phyloP scores from a whole-genome alignment of 2,113 vertebrate genomes.

The Corythornis vintsioides region DNA sequence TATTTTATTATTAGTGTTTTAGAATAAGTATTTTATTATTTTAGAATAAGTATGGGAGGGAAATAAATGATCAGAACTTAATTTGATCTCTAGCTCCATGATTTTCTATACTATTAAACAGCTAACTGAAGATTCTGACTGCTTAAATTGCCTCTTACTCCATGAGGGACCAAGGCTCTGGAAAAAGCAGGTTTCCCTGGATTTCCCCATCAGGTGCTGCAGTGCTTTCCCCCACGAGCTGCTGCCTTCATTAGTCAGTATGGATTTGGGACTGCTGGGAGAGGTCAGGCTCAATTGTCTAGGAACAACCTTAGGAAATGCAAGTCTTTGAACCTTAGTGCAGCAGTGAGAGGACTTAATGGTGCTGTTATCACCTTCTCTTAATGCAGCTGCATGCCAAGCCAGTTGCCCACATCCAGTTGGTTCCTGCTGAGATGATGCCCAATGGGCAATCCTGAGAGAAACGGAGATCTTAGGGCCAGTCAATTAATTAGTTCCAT shows the following conservation, averaged over 20 bases:
- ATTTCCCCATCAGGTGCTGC: conserved; percentile 1
- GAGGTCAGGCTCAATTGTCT: conserved; percentile 54
- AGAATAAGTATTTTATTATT: neutral
- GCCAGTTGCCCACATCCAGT: conserved; percentile 31
- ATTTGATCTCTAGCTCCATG: neutral
- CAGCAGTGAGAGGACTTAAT: conserved; percentile 16
- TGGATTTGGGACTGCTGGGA: conserved; percentile 65
- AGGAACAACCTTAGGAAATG: conserved; percentile 27
- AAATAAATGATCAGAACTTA: neutral
- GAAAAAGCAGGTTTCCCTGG: neutral
- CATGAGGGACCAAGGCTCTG: neutral
- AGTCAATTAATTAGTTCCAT: conserved; percentile 21
- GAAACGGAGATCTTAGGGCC: neutral
- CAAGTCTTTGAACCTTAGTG: conserved; percentile 44
- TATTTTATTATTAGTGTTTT: no score
- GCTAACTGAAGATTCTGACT: neutral
- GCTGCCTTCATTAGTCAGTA: conserved; percentile 56
- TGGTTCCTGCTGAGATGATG: conserved; percentile 58
- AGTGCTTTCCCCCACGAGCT: neutral
- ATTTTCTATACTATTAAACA: neutral
- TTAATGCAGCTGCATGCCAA: conserved; percentile 39
- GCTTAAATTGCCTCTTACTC: neutral
- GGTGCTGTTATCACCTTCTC: conserved; percentile 55
- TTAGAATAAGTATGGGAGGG: neutral
- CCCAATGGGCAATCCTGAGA: conserved; percentile 11